Base-by-base conservation (phyloP, 64 coral and sea anemone species). In the Montipora foliosa region DNA sequence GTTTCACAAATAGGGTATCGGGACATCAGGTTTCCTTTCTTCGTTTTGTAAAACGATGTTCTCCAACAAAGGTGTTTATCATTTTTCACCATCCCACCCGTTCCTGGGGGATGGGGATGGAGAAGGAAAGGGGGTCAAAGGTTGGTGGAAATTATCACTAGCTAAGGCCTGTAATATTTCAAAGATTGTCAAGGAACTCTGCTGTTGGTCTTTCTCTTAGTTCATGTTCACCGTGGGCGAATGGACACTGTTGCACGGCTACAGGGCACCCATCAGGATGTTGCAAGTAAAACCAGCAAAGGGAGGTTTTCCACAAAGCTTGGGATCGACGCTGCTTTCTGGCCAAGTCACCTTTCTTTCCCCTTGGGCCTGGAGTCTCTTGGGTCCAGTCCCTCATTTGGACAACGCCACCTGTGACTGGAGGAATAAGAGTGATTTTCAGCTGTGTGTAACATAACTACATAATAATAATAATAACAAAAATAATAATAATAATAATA, bases 241-340 rank as follows among this genome's bases (percentile, higher is more conserved):
- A 95, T 1, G 83, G 87, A 49, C 96, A 97, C 55, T 89, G 73
- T 47, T 94, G 84, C 12, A 89, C 16, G 50, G 60, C 20, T 13
- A 96, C 57, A 20, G 89, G 84, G 13, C 96, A 97, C 22, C 96
- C 96, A 79, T 97, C 93, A 5, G 96, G 96, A 92, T 97, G 96
- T 49, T 95, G 87, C 17, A 55, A 25, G 82, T 94, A 21, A 72
- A 97, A 97, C 95, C 95, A 97, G 48, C 95, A 97, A 50, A 89
- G 6, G 4, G 96, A 92, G 6, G 96, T 97, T 60, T 97, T 97
- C 70, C 89, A 79, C 59, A 97, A 83, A 3, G 96, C 96, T 13
- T 95, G 20, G 6, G 69, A 90, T 55, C 93, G 81, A 37, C 67
- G 62, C 75, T 92, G 66, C 76, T 80, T 81, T 44, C 80, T 91